These are phyloP conservation scores for Agrypnia vestita DNA, from an alignment of 1,140 invertebrate genomes.

Conservation along the genomic window DNA sequence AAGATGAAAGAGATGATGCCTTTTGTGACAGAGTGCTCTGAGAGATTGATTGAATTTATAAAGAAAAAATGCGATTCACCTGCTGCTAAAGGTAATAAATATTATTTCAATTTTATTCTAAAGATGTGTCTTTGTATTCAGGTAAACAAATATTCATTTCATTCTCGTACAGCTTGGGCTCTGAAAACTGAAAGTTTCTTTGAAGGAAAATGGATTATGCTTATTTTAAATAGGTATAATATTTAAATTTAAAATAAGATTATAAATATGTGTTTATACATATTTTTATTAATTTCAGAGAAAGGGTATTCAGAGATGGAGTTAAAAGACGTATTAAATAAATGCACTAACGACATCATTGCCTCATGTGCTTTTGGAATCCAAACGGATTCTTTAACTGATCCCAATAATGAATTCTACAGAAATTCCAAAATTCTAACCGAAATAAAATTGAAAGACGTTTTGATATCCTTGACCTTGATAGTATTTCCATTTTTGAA, in stretches of 20 bases:
- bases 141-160: no score
- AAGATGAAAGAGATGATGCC: constrained; percentile 67
- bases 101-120: no score
- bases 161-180: no score
- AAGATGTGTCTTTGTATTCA: no score
- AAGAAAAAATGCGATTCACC: no score
- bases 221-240: no score
- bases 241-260: no score
- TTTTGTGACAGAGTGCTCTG: constrained; percentile 45
- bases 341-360: constrained; percentile 68
- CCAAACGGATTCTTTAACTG: constrained; percentile 61
- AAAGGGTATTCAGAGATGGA: constrained; percentile 58
- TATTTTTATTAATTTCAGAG: background rate
- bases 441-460: background rate
- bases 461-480: background rate
- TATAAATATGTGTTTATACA: no score
- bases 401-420: constrained; percentile 64
- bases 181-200: no score
- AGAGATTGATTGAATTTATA: constrained; percentile 12
- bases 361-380: constrained; percentile 67
- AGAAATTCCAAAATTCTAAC: constrained; percentile 21
- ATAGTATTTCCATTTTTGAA: constrained; percentile 28
- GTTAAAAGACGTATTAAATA: constrained; percentile 65
- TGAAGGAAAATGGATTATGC: no score
- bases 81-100: no score